Evolutionary conservation across 1,140 invertebrate species (phyloP).

Genomic region (Heliconius melpomene): DNA sequence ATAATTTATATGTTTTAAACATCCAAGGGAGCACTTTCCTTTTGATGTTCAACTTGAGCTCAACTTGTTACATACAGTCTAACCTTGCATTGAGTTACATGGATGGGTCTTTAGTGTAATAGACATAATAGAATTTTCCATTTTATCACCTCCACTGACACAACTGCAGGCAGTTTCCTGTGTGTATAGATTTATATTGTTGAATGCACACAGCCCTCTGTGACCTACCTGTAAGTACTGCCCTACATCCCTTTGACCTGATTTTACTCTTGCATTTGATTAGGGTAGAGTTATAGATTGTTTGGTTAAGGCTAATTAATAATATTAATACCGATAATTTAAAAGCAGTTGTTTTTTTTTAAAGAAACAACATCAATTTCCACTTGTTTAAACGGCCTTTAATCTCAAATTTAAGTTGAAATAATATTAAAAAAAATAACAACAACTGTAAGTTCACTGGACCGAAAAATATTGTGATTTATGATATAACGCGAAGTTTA

Average conservation of each 20-base stretch:
- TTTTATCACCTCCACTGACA: constrained; percentile 54
- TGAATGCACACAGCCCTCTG: constrained; percentile 63
- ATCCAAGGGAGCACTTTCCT: constrained; percentile 11
- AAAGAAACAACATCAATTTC: not conserved
- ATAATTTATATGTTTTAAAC: not conserved
- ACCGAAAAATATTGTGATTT: constrained; percentile 48
- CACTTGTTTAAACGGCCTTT: not conserved
- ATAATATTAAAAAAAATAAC: not conserved
- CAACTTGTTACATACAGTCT: constrained; percentile 5
- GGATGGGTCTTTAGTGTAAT: constrained; percentile 32
- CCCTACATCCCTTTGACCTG: constrained; percentile 67
- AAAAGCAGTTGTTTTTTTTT: not conserved
- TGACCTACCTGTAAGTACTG: constrained; percentile 53
- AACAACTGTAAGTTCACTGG: constrained; percentile 26
- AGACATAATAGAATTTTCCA: constrained; percentile 64
- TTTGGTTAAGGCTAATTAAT: constrained; percentile 31
- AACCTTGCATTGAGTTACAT: constrained; percentile 19
- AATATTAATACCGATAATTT: constrained; percentile 24
- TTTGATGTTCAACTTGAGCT: constrained; percentile 16
- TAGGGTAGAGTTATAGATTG: constrained; percentile 44
- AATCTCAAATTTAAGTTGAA: not conserved
- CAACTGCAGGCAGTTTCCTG: constrained; percentile 47
- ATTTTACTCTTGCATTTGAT: constrained; percentile 52
- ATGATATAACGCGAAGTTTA: constrained; percentile 57
- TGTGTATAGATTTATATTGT: constrained; percentile 51